Evolutionary conservation across 2,888 invertebrate species (phyloP).

Genomic region (Dasysyrphus tricinctus): DNA sequence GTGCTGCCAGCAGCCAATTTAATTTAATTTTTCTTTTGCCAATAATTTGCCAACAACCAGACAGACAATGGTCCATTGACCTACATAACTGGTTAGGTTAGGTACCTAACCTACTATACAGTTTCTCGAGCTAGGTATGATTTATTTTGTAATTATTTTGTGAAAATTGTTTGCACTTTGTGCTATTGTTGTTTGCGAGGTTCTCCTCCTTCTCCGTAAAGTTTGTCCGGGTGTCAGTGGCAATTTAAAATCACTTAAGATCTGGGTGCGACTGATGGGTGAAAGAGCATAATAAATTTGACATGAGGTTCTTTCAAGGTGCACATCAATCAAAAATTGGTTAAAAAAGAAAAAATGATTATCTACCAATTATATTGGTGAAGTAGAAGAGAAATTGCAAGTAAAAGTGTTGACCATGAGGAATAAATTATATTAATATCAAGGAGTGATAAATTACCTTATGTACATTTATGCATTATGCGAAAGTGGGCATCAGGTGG

Average conservation of each 20-base stretch:
- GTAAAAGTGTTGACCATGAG: slow-evolving; percentile 42
- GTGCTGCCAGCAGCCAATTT: slow-evolving; percentile 40
- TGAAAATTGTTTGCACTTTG: slow-evolving; percentile 52
- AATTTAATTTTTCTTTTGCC: slow-evolving; percentile 20
- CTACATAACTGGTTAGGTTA: slow-evolving; percentile 56
- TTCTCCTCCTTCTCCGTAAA: not conserved
- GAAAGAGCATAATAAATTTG: slow-evolving; percentile 61
- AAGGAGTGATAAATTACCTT: slow-evolving; percentile 16
- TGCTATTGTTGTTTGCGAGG: slow-evolving; percentile 20
- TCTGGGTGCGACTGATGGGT: slow-evolving; percentile 61
- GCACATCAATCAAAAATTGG: slow-evolving; percentile 68
- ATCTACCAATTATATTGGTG: slow-evolving; percentile 13
- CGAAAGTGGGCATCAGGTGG: slow-evolving; percentile 57
- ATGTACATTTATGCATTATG: not conserved
- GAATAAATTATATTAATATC: slow-evolving; percentile 30
- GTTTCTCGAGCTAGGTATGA: slow-evolving; percentile 51
- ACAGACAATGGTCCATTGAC: slow-evolving; percentile 68
- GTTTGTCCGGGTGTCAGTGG: slow-evolving; percentile 59
- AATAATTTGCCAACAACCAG: slow-evolving; percentile 36
- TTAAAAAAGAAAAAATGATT: not conserved
- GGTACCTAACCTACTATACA: slow-evolving; percentile 3
- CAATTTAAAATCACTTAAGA: slow-evolving; percentile 74
- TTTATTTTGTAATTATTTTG: slow-evolving; percentile 70
- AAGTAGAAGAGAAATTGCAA: slow-evolving; percentile 59
- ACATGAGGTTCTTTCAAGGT: slow-evolving; percentile 70